A percentile compares a stretch with the other conserved stretches of the same genome.
phyloP scores from a whole-genome alignment of 2,888 invertebrate species.

The Phortica magna region DNA sequence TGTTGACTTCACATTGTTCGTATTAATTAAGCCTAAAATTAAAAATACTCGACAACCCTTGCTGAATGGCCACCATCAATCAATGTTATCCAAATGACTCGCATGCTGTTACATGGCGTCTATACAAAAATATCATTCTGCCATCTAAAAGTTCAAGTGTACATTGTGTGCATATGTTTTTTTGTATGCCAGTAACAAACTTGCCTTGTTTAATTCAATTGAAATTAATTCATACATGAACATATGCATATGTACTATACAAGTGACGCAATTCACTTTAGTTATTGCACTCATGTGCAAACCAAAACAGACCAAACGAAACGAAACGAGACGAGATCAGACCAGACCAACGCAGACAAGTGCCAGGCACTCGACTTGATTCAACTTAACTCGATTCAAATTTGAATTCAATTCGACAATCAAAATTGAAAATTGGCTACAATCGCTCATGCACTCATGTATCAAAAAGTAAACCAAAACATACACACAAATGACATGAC shows the following conservation, averaged over 20 bases:
- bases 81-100: no score
- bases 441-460: background rate
- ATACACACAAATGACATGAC: background rate
- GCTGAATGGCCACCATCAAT: background rate
- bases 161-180: background rate
- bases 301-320: background rate
- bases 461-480: background rate
- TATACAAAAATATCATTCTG: background rate
- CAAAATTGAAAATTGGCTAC: background rate
- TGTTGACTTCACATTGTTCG: no score
- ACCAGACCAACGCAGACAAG: background rate
- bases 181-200: background rate
- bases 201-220: constrained; percentile 33
- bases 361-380: constrained; percentile 20
- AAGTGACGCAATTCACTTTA: background rate
- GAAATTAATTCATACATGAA: constrained; percentile 33
- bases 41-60: background rate
- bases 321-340: background rate
- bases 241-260: background rate
- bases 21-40: background rate
- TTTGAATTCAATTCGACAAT: background rate
- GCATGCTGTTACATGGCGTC: no score
- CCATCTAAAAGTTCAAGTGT: background rate
- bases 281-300: background rate
- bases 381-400: constrained; percentile 4